Conservation (phyloP, 2,888 invertebrate species). For the Phragmatobia fuliginosa region DNA sequence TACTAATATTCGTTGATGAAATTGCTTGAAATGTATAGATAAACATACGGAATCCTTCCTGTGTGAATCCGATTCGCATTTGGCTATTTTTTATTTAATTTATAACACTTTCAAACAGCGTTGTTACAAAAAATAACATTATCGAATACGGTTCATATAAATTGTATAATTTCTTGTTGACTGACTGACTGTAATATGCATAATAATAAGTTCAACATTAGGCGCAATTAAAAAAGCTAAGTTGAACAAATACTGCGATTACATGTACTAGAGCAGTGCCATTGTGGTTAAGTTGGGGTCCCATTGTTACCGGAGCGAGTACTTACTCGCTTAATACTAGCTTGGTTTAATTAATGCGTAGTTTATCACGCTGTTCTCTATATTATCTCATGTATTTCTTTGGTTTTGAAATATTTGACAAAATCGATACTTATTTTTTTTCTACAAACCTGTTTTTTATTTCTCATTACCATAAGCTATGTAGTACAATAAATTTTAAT, state of each 20-base stretch:
- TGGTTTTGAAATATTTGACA: background rate
- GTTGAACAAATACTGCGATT: constrained; percentile 23
- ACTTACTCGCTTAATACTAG: constrained; percentile 29
- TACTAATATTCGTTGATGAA: no score
- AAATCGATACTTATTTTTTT: background rate
- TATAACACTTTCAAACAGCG: background rate
- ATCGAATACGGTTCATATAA: constrained; percentile 32
- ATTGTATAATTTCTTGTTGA: constrained; percentile 27
- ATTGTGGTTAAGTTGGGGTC: constrained; percentile 16
- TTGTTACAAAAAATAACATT: constrained; percentile 10
- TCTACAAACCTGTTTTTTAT: background rate
- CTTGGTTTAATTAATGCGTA: background rate
- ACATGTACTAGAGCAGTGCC: constrained; percentile 7
- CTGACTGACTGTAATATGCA: constrained; percentile 29
- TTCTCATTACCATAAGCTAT: background rate
- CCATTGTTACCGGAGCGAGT: constrained; percentile 11
- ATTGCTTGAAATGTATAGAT: no score
- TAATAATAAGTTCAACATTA: constrained; percentile 28
- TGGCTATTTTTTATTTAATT: no score
- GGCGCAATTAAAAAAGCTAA: constrained; percentile 25
- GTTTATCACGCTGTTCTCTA: background rate
- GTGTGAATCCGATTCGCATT: no score
- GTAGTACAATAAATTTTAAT: no score
- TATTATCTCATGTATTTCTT: background rate
- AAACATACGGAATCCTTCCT: no score